phyloP scores from a whole-genome alignment of 2,797 vertebrate species.

The Phoebastria nigripes region DNA sequence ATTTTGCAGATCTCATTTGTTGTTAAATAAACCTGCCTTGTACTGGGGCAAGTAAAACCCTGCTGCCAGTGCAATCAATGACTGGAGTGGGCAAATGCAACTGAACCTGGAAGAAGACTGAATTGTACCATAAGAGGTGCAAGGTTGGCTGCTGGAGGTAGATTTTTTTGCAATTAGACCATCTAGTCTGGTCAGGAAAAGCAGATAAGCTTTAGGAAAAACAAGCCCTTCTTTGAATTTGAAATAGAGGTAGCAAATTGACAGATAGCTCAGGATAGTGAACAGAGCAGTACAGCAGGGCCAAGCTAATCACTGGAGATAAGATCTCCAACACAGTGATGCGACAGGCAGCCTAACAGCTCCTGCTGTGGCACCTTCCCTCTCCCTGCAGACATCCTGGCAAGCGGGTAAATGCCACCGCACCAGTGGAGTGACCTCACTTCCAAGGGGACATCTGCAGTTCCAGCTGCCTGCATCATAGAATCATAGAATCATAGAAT shows the following conservation, averaged over 20 bases:
- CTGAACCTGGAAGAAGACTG: neutral
- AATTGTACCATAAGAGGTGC: neutral
- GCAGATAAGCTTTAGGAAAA: constrained; percentile 34
- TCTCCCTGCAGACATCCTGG: neutral
- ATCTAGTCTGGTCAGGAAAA: neutral
- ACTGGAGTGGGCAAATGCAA: neutral
- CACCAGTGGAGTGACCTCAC: neutral
- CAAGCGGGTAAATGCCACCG: neutral
- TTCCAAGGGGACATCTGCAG: neutral
- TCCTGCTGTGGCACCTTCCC: neutral
- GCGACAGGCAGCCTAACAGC: neutral
- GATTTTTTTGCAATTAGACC: neutral
- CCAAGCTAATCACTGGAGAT: constrained; percentile 34
- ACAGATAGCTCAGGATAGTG: neutral
- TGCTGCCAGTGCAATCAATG: neutral
- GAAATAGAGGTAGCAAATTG: constrained; percentile 43
- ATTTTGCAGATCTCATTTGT: neutral
- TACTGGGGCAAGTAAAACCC: neutral
- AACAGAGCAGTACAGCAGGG: neutral
- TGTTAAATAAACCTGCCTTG: neutral
- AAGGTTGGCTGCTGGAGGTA: neutral
- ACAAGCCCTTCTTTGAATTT: constrained; percentile 37
- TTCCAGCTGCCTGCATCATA: neutral
- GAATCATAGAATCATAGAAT: no score
- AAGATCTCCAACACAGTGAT: neutral